Percentiles rank a stretch among this genome's conserved stretches.
These are phyloP conservation scores for Ruditapes philippinarum DNA, from an alignment of 1,140 invertebrate species.

Conservation along the genomic window DNA sequence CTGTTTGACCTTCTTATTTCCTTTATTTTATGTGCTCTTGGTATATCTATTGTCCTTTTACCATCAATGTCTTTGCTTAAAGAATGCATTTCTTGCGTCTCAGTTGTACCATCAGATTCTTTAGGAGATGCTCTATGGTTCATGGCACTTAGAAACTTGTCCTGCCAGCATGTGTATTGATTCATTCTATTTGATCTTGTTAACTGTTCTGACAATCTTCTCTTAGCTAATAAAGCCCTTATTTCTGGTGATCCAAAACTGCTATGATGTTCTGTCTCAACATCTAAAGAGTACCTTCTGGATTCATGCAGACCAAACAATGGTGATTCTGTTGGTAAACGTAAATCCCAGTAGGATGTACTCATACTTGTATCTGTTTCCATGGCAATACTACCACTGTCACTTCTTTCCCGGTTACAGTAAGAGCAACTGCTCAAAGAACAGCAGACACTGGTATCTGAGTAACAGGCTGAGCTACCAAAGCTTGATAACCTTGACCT, in stretches of 20 bases:
- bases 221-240: not conserved
- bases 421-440: not conserved
- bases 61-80: not conserved
- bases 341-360: constrained; percentile 31
- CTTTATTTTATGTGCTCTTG: not conserved
- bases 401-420: not conserved
- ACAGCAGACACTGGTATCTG: not conserved
- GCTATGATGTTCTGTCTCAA: not conserved
- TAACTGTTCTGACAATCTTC: constrained; percentile 8
- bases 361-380: not conserved
- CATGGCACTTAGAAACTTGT: constrained; percentile 14
- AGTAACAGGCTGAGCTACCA: constrained; percentile 22
- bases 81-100: not conserved
- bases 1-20: not conserved
- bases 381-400: not conserved
- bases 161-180: not conserved
- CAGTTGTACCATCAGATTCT: not conserved
- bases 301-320: not conserved
- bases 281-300: constrained; percentile 26
- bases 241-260: not conserved
- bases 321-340: not conserved
- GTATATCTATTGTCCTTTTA: not conserved
- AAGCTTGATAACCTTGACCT: constrained; percentile 27
- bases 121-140: not conserved
- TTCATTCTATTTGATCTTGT: not conserved